These are phyloP conservation scores for Rhinoptilus africanus DNA, from an alignment of 2,113 vertebrate genomes.

Conservation along the genomic window DNA sequence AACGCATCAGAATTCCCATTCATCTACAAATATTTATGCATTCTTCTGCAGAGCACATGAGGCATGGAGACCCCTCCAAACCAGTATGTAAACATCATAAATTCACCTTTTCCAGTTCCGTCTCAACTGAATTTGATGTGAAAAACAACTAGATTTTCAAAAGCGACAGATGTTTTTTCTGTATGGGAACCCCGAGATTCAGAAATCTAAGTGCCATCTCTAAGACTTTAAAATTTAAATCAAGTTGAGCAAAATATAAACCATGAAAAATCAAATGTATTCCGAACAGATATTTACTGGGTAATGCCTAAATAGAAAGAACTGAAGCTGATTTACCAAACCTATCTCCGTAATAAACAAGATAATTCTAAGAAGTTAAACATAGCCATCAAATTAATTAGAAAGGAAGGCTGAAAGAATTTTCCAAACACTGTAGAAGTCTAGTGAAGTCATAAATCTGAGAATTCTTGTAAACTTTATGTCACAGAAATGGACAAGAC, in stretches of 20 bases:
- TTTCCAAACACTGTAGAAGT: accelerated
- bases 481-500: not conserved
- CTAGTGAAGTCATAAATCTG: not conserved
- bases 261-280: not conserved
- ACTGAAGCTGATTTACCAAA: not conserved
- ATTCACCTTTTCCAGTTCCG: not conserved
- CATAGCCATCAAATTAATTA: not conserved
- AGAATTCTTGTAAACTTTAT: not conserved
- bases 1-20: not conserved
- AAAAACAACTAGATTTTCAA: not conserved
- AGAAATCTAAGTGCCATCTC: not conserved
- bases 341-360: not conserved
- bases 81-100: not conserved
- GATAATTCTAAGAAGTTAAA: not conserved
- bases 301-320: not conserved
- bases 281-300: not conserved
- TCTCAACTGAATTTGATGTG: not conserved
- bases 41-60: not conserved
- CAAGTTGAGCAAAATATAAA: not conserved
- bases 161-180: not conserved
- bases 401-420: not conserved
- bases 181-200: not conserved
- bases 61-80: not conserved
- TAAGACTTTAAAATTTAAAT: not conserved
- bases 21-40: not conserved